Conservation (phyloP, 1,140 invertebrate genomes). For the Polypedilum pembai region DNA sequence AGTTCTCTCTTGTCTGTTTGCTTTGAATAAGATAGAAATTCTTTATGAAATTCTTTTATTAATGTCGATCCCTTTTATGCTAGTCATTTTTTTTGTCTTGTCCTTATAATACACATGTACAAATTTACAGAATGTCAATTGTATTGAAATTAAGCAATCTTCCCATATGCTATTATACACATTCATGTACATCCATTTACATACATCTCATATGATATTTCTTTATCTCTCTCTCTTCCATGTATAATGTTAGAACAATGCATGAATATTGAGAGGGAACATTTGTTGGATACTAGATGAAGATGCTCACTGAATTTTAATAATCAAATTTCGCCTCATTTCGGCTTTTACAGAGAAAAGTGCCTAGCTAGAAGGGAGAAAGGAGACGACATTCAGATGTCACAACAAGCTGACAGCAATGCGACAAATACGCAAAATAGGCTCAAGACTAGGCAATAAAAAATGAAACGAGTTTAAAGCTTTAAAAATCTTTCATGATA, state of each 20-base stretch:
- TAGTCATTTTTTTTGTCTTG: no score
- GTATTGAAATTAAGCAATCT: slow-evolving; percentile 16
- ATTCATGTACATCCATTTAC: neutral
- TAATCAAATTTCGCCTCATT: slow-evolving; percentile 8
- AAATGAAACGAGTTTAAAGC: no score
- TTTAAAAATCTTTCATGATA: no score
- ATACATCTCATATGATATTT: neutral
- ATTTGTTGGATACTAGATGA: neutral
- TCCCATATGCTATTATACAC: slow-evolving; percentile 6
- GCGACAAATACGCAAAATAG: neutral
- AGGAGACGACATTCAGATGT: neutral
- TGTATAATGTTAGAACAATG: neutral
- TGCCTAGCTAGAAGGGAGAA: neutral
- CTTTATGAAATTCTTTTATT: no score
- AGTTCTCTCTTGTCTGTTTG: no score
- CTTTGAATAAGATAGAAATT: no score
- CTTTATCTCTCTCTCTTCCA: neutral
- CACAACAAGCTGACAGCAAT: slow-evolving; percentile 16
- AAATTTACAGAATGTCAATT: slow-evolving; percentile 19
- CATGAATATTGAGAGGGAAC: slow-evolving; percentile 7
- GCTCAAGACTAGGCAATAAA: neutral
- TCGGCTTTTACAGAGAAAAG: neutral
- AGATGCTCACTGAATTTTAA: slow-evolving; percentile 18
- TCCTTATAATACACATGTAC: neutral
- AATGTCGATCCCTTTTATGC: no score